Conservation (phyloP, 2,113 vertebrate species). For the Onychostoma macrolepis region DNA sequence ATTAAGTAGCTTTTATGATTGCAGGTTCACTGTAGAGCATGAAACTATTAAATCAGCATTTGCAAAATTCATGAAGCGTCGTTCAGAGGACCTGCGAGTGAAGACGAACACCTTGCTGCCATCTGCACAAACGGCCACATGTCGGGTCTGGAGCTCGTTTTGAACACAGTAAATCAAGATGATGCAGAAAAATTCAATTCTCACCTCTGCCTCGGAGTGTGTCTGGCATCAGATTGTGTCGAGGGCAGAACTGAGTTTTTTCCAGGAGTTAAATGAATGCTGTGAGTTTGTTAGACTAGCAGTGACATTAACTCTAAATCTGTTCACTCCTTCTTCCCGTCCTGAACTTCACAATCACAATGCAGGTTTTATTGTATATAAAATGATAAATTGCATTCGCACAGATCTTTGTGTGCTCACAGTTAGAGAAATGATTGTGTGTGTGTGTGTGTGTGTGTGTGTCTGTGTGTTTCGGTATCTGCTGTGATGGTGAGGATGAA, state of each 20-base stretch:
- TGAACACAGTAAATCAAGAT: constrained; percentile 5
- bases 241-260: constrained; percentile 29
- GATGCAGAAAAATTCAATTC: not conserved
- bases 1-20: constrained; percentile 14
- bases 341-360: not conserved
- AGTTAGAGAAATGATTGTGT: not conserved
- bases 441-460: not conserved
- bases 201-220: constrained; percentile 9
- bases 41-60: not conserved
- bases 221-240: not conserved
- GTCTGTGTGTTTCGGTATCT: not conserved
- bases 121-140: not conserved
- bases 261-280: not conserved
- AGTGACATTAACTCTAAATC: constrained; percentile 9
- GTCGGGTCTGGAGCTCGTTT: not conserved
- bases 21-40: constrained; percentile 13
- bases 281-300: not conserved
- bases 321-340: not conserved
- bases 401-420: not conserved
- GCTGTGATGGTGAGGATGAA: not conserved
- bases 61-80: not conserved
- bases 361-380: not conserved
- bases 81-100: not conserved
- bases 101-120: not conserved
- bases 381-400: not conserved